These are phyloP conservation scores for Setipinna tenuifilis DNA, from an alignment of 2,797 vertebrate species.

Conservation along the genomic window DNA sequence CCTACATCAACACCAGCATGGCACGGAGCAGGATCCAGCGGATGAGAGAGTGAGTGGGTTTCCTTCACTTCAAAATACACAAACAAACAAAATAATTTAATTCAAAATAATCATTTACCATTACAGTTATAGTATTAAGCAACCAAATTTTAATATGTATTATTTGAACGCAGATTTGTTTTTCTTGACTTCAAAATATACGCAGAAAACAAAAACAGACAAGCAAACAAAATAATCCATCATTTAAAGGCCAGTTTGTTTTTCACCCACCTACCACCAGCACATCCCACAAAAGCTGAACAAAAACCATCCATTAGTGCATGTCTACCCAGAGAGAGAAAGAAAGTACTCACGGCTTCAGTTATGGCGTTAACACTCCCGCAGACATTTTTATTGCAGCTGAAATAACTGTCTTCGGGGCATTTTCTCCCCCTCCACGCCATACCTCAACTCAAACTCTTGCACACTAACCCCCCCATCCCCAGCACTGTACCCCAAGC, in stretches of 20 bases:
- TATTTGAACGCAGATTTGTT: too few relatives aligned
- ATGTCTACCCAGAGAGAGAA: not conserved
- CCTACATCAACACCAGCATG: slow-evolving; percentile 48
- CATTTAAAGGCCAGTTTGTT: too few relatives aligned
- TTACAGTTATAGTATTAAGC: too few relatives aligned
- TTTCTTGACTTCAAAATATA: too few relatives aligned
- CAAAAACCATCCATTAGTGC: not conserved
- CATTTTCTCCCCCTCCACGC: not conserved
- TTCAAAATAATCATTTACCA: not conserved
- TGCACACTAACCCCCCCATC: not conserved
- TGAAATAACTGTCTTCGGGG: slow-evolving; percentile 6
- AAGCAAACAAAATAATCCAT: too few relatives aligned
- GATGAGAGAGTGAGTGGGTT: slow-evolving; percentile 76
- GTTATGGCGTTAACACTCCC: not conserved
- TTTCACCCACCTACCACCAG: not conserved
- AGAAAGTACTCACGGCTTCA: not conserved
- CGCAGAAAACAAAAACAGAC: too few relatives aligned
- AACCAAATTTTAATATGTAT: too few relatives aligned
- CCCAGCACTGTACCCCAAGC: not conserved
- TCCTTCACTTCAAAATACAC: not conserved
- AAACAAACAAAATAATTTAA: too few relatives aligned
- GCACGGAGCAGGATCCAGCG: slow-evolving; percentile 56
- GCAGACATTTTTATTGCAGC: not conserved
- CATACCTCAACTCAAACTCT: not conserved
- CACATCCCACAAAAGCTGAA: not conserved